Percentiles rank a stretch among this genome's conserved stretches.
Evolutionary conservation across 2,113 vertebrate species (phyloP).

Genomic region (Phrynosoma platyrhinos): DNA sequence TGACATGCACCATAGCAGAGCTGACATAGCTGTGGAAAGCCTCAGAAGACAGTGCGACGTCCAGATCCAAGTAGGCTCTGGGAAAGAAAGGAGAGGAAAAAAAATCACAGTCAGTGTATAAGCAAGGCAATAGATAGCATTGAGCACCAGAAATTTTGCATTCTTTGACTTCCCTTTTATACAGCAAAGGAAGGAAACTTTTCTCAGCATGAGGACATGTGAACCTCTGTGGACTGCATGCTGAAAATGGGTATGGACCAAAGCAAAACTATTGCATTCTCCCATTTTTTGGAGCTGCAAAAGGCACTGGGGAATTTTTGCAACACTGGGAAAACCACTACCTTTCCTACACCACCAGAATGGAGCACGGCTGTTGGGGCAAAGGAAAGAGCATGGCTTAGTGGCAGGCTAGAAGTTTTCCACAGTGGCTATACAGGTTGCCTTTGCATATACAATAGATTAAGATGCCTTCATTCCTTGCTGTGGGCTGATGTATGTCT

Average conservation of each 20-base stretch:
- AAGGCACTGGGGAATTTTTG: background rate
- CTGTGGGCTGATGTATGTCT: background rate
- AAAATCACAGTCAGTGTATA: background rate
- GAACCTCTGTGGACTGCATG: background rate
- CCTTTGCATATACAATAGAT: background rate
- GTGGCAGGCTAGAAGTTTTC: background rate
- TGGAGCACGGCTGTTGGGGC: background rate
- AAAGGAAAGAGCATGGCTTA: too few relatives aligned
- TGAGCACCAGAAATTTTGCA: too few relatives aligned
- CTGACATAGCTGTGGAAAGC: slow-evolving; percentile 89
- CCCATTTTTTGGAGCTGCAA: background rate
- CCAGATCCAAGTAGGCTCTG: slow-evolving; percentile 83
- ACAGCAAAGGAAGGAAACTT: too few relatives aligned
- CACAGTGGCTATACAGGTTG: background rate
- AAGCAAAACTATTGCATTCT: background rate
- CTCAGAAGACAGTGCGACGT: slow-evolving; percentile 87
- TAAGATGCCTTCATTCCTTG: background rate
- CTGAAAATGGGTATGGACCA: background rate
- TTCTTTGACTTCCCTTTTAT: too few relatives aligned
- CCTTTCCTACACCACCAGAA: background rate
- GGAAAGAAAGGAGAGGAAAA: background rate
- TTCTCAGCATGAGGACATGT: background rate
- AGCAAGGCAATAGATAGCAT: too few relatives aligned
- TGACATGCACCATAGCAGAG: slow-evolving; percentile 83
- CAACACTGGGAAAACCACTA: background rate